A percentile compares a stretch with the other conserved stretches of the same genome.
Conservation (phyloP, 2,888 invertebrate species). For the Macrosiphum euphorbiae region DNA sequence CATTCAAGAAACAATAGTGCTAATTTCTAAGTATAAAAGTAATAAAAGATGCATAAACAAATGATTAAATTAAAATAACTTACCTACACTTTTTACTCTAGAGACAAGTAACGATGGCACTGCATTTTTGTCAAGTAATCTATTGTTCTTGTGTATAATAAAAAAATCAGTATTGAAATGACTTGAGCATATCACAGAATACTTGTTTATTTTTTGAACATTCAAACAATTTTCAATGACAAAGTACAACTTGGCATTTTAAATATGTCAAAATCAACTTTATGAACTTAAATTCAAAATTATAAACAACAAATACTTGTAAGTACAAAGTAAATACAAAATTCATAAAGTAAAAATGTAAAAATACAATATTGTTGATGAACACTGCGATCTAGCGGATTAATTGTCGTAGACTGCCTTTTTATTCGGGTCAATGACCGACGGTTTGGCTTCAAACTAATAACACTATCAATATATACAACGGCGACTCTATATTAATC, state of each 20-base stretch:
- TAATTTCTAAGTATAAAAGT: no score
- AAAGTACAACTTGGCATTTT: conserved; percentile 6
- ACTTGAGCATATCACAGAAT: no score
- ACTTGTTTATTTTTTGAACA: no score
- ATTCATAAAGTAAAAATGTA: neutral
- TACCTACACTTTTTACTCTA: no score
- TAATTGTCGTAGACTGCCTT: neutral
- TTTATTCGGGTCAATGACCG: neutral
- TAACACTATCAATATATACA: neutral
- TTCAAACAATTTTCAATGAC: neutral
- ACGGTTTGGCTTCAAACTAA: neutral
- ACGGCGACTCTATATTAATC: neutral
- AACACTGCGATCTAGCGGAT: neutral
- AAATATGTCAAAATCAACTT: neutral
- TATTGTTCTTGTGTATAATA: no score
- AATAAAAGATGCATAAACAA: no score
- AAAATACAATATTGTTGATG: neutral
- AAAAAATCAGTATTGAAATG: no score
- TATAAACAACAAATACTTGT: neutral
- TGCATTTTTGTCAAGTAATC: neutral
- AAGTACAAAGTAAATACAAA: neutral
- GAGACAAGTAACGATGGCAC: no score
- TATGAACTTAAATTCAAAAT: neutral
- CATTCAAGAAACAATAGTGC: no score
- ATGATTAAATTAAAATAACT: no score